Evolutionary conservation across 2,797 vertebrate genomes (phyloP).

Genomic region (Brachyrhaphis roseni): DNA sequence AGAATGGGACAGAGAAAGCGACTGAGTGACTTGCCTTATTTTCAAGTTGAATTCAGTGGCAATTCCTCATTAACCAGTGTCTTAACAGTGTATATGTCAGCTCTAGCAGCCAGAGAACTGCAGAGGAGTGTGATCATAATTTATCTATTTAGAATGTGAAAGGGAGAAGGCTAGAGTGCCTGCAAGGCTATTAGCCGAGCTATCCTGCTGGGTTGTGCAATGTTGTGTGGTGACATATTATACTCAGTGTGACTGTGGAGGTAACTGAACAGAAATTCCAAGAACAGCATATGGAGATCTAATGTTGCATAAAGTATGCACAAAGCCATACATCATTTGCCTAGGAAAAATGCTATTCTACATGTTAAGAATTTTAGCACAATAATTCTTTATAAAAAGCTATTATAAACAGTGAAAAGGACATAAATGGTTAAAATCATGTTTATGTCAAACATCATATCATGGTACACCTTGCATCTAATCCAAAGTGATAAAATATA

Average conservation of each 20-base stretch:
- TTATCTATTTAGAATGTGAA: conserved; percentile 73
- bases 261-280: conserved; percentile 51
- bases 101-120: conserved; percentile 67
- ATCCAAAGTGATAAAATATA: not conserved
- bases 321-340: conserved; percentile 29
- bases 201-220: conserved; percentile 51
- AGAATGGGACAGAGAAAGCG: conserved; percentile 40
- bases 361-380: conserved; percentile 20
- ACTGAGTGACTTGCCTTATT: conserved; percentile 69
- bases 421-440: not conserved
- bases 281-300: conserved; percentile 55
- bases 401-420: conserved; percentile 12
- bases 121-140: conserved; percentile 69
- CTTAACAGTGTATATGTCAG: conserved; percentile 75
- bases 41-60: conserved; percentile 62
- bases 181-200: conserved; percentile 58
- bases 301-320: conserved; percentile 43
- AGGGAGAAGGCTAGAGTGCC: conserved; percentile 38
- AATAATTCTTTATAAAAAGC: conserved; percentile 32
- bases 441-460: not conserved
- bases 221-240: conserved; percentile 58
- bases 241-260: conserved; percentile 43
- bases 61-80: conserved; percentile 74
- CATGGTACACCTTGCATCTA: not conserved
- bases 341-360: conserved; percentile 32